phyloP scores from a whole-genome alignment of 2,888 invertebrate genomes.

The Scrobipalpa costella region DNA sequence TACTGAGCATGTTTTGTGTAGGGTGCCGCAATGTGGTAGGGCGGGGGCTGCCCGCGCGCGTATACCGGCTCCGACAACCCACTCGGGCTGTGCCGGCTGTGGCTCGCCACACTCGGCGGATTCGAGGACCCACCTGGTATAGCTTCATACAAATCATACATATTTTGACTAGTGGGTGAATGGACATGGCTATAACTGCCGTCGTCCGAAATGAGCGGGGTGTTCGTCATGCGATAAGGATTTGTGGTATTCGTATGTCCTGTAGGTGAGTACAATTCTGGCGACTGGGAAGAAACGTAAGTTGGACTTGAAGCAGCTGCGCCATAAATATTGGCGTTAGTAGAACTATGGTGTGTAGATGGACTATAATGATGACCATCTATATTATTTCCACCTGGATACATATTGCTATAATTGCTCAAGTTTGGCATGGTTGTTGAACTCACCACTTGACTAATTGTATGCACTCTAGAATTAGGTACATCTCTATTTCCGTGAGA shows the following conservation, averaged over 20 bases:
- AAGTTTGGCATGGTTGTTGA: slow-evolving; percentile 78
- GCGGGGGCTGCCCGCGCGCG: slow-evolving; percentile 84
- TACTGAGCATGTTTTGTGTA: slow-evolving; percentile 90
- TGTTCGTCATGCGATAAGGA: slow-evolving; percentile 76
- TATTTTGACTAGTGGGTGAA: slow-evolving; percentile 71
- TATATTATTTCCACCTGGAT: slow-evolving; percentile 48
- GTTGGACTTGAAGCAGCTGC: slow-evolving; percentile 68
- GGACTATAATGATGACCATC: slow-evolving; percentile 61
- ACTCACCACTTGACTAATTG: slow-evolving; percentile 73
- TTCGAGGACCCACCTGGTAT: slow-evolving; percentile 61
- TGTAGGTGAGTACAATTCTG: slow-evolving; percentile 73
- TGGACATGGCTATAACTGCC: slow-evolving; percentile 74
- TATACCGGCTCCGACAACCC: slow-evolving; percentile 64
- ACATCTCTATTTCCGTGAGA: slow-evolving; percentile 62
- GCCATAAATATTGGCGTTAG: slow-evolving; percentile 68
- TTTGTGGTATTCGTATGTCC: slow-evolving; percentile 76
- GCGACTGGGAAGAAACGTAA: slow-evolving; percentile 71
- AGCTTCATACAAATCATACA: slow-evolving; percentile 75
- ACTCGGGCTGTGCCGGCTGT: slow-evolving; percentile 68
- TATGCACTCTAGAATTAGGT: slow-evolving; percentile 66
- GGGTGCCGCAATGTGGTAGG: slow-evolving; percentile 91
- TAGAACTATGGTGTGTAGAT: slow-evolving; percentile 56
- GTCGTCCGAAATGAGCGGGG: slow-evolving; percentile 74
- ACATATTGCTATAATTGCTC: slow-evolving; percentile 66
- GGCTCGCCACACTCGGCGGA: slow-evolving; percentile 64